Evolutionary conservation across 1,140 invertebrate genomes (phyloP), one percentile per base, ranked within the genome.

Genomic region (Eumeta japonica): DNA sequence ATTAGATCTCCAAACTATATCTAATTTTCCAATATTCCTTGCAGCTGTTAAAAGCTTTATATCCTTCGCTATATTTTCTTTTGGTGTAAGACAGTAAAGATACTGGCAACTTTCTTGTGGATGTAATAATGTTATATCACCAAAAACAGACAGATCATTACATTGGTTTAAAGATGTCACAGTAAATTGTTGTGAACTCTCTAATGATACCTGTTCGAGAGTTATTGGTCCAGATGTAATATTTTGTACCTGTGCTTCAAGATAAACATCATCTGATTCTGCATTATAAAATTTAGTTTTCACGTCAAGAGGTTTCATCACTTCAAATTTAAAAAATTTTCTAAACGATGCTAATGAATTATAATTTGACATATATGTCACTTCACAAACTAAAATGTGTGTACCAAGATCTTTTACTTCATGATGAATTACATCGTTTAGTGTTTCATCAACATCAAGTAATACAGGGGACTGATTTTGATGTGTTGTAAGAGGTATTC

Each of bases 281-380:
- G 91, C 89, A 83, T 95, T 96, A 62, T 94, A 97, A 72, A 98
- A 97, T 63, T 98, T 98, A 2, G 95, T 98, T 76, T 97, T 96
- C 0, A 99, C 94, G 83, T 99, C 95, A 10, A 98, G 76, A 28
- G 96, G 96, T 65, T 98, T 98, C 41, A 95, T 81, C 0, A 98
- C 96, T 83, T 97, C 90, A 76, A 98, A 98, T 77, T 97, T 98
- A 65, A 98, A 99, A 68, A 95, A 97, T 67, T 97, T 98, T 53
- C 90, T 81, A 62, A 97, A 87, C n/a, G 84, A 87, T 43, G 83
- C 79, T 34, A 86, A 75, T 50, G 85, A 82, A 44, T 87, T 86
- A 37, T 80, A 78, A 37, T 83, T 73, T 35, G 83, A 84, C 45
- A 83, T 84, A 62, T 98, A 99, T 46, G 83, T 89, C 2, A 99